Evolutionary conservation across 2,113 vertebrate genomes (phyloP).

Genomic region (Perccottus glenii): DNA sequence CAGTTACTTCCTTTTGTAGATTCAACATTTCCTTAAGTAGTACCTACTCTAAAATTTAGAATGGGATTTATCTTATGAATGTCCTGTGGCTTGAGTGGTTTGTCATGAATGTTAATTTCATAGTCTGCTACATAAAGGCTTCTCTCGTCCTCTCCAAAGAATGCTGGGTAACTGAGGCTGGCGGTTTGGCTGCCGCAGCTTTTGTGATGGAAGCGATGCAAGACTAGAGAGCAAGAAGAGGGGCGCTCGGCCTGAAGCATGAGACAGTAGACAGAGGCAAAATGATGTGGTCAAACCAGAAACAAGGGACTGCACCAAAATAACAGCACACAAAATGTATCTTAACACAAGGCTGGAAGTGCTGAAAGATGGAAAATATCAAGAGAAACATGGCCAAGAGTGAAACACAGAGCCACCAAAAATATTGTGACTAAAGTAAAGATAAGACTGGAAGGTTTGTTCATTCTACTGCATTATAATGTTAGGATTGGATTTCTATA

Average conservation of each 20-base stretch:
- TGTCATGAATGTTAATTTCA: constrained; percentile 56
- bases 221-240: constrained; percentile 22
- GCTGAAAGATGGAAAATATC: constrained; percentile 38
- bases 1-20: constrained; percentile 8
- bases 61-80: constrained; percentile 30
- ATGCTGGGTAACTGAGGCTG: constrained; percentile 65
- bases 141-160: constrained; percentile 41
- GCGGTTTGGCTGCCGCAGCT: constrained; percentile 49
- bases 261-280: constrained; percentile 48
- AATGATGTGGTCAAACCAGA: constrained; percentile 55
- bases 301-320: constrained; percentile 55
- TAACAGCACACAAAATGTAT: constrained; percentile 39
- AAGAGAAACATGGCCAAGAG: constrained; percentile 1
- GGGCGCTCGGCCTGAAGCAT: constrained; percentile 45
- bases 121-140: constrained; percentile 36
- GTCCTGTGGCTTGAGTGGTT: constrained; percentile 44
- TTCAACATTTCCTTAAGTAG: neutral
- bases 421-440: neutral
- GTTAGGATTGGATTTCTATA: neutral
- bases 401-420: neutral
- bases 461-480: neutral
- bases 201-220: neutral
- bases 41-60: constrained; percentile 24
- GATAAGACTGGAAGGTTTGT: neutral
- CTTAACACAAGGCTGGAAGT: constrained; percentile 27